These are phyloP conservation scores for Steatornis caripensis DNA, from an alignment of 2,113 vertebrate species.

Conservation along the genomic window DNA sequence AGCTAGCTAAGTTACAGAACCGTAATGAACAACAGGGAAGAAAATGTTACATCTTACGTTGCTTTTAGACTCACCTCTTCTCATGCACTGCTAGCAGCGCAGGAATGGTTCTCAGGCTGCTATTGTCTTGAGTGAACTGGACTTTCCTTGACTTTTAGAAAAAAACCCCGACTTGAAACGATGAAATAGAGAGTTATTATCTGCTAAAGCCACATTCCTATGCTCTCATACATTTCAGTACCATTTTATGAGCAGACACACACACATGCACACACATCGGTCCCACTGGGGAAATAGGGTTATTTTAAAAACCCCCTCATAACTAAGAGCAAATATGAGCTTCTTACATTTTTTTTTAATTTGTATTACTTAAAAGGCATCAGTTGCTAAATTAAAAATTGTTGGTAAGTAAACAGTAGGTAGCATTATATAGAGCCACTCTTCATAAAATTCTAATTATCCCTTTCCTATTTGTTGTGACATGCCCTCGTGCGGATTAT, in stretches of 20 bases:
- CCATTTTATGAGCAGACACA: not conserved
- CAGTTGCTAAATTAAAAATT: slow-evolving; percentile 8
- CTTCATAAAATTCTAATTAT: slow-evolving; percentile 48
- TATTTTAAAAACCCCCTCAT: not conserved
- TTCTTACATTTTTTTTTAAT: not conserved
- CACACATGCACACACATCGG: not conserved
- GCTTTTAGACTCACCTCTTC: not conserved
- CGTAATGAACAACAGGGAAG: not conserved
- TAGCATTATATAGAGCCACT: slow-evolving; percentile 5
- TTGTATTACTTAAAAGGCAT: not conserved
- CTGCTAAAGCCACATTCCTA: not conserved
- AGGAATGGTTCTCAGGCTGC: not conserved
- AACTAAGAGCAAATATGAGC: not conserved
- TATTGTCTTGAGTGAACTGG: not conserved
- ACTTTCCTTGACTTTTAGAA: not conserved
- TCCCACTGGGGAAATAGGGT: not conserved
- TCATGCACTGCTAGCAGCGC: not conserved
- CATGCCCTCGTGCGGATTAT: not conserved
- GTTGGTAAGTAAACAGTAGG: slow-evolving; percentile 16
- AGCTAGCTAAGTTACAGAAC: not conserved
- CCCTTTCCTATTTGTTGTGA: slow-evolving; percentile 18
- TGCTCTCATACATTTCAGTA: not conserved
- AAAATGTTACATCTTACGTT: not conserved
- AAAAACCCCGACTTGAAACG: not conserved
- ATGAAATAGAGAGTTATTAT: not conserved